Base-by-base conservation (phyloP, 2,797 vertebrate genomes). In the Periparus ater region DNA sequence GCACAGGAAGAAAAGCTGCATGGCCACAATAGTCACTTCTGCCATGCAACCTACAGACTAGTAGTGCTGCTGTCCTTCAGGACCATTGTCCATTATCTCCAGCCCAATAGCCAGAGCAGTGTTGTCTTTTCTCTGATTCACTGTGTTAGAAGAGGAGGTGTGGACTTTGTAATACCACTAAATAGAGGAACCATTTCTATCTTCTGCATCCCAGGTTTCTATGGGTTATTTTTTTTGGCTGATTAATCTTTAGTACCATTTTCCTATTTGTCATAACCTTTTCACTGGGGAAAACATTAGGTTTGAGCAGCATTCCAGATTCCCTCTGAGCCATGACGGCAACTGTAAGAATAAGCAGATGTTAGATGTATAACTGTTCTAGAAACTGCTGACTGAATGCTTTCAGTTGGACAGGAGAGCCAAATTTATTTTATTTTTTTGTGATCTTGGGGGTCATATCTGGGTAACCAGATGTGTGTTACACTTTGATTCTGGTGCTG, bases 61-160 rank as follows among this genome's bases (percentile, higher is more conserved):
- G 40, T 25, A 82, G 57, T 75, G 70, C 79, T 88, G 58, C 58
- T 68, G 2, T 80, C 51, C 73, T 38, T 63, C 44, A 61, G 90
- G 70, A 63, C 83, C 63, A 42, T 88, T 88, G 86, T 93, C 45
- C 25, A 29, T 94, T 94, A 47, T 95, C 60, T 76, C 22, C 53
- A 61, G 48, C 71, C 71, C 40, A 88, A 84, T 5, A 81, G 61
- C 54, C 65, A 40, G 5, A 58, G 70, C 45, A 88, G 29, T 0
- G 0, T 10, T 88, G 26, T 38, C 65, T 57, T 71, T 60, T 72
- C 70, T 50, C n/a, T 79, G 51, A 65, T 82, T 86, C 81, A 90
- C 40, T 29, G 66, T 72, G 15, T 72, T 85, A 86, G 44, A 44
- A 81, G 79, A 81, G 75, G 60, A 53, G 60, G 30, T 44, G 21